phyloP scores from a whole-genome alignment of 92 coral and sea anemone genomes.

The Epizoanthus rinbou region DNA sequence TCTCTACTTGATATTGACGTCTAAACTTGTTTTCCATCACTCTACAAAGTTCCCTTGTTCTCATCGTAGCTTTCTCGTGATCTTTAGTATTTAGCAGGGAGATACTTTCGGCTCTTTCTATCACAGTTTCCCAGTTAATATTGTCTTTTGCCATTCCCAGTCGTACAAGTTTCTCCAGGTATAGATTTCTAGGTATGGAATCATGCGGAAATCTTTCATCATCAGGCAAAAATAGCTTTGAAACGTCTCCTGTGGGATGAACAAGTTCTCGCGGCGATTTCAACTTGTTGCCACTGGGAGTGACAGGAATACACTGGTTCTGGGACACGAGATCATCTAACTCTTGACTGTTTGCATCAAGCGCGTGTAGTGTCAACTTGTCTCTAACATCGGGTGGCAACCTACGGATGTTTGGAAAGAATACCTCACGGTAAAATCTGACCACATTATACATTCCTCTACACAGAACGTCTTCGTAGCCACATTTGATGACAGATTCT shows the following conservation, averaged over 20 bases:
- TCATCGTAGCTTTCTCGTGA: slow-evolving; percentile 46
- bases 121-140: slow-evolving; percentile 63
- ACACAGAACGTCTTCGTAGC: slow-evolving; percentile 25
- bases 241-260: slow-evolving; percentile 59
- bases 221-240: slow-evolving; percentile 55
- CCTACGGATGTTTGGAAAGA: slow-evolving; percentile 60
- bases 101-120: slow-evolving; percentile 77
- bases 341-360: slow-evolving; percentile 38
- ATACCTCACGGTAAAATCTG: slow-evolving; percentile 58
- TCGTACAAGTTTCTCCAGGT: slow-evolving; percentile 56
- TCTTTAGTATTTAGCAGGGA: slow-evolving; percentile 22
- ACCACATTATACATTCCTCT: slow-evolving; percentile 47
- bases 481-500: slow-evolving; percentile 54
- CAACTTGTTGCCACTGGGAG: slow-evolving; percentile 55
- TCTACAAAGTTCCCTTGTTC: slow-evolving; percentile 46
- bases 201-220: slow-evolving; percentile 77
- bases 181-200: slow-evolving; percentile 35
- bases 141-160: slow-evolving; percentile 79
- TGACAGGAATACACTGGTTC: slow-evolving; percentile 70
- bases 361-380: slow-evolving; percentile 52
- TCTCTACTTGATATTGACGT: neutral
- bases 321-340: slow-evolving; percentile 30
- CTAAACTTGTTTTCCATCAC: slow-evolving; percentile 49
- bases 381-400: slow-evolving; percentile 37
- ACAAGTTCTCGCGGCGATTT: slow-evolving; percentile 57